Conservation (phyloP, 2,888 invertebrate genomes). For the Sphaerophoria rueppellii region DNA sequence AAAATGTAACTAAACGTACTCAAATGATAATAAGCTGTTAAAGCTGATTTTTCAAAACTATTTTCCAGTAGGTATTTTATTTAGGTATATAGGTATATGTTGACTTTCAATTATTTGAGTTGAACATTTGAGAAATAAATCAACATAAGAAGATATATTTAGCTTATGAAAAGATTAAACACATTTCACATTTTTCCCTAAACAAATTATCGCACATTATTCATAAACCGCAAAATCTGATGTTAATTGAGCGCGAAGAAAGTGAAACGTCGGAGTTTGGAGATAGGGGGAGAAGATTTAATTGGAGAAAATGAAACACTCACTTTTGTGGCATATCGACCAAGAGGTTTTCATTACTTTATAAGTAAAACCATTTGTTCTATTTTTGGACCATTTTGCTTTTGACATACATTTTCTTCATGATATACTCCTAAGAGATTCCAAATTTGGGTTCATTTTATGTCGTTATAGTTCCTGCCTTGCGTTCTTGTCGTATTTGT, state of each 20-base stretch:
- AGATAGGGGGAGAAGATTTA: neutral
- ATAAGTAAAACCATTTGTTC: neutral
- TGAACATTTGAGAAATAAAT: too few relatives aligned
- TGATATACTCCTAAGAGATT: constrained; percentile 26
- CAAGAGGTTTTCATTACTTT: constrained; percentile 9
- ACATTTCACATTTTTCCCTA: constrained; percentile 39
- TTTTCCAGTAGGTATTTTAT: too few relatives aligned
- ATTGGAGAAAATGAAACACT: neutral
- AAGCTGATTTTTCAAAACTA: too few relatives aligned
- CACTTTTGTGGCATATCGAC: constrained; percentile 5
- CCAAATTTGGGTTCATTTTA: neutral
- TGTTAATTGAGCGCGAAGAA: constrained; percentile 58
- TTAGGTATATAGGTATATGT: too few relatives aligned
- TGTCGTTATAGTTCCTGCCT: neutral
- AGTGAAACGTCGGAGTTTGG: neutral
- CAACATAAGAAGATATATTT: too few relatives aligned
- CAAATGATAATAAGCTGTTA: too few relatives aligned
- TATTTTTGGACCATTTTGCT: neutral
- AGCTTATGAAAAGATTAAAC: too few relatives aligned
- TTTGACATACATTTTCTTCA: constrained; percentile 27
- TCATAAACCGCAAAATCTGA: constrained; percentile 60
- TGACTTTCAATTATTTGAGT: too few relatives aligned
- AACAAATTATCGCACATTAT: constrained; percentile 66
- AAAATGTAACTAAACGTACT: too few relatives aligned
- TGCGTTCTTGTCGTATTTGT: neutral